A percentile compares a stretch with the other conserved stretches of the same genome.
These are phyloP conservation scores for Pilophorus perplexus DNA, from an alignment of 2,888 invertebrate species.

Conservation along the genomic window DNA sequence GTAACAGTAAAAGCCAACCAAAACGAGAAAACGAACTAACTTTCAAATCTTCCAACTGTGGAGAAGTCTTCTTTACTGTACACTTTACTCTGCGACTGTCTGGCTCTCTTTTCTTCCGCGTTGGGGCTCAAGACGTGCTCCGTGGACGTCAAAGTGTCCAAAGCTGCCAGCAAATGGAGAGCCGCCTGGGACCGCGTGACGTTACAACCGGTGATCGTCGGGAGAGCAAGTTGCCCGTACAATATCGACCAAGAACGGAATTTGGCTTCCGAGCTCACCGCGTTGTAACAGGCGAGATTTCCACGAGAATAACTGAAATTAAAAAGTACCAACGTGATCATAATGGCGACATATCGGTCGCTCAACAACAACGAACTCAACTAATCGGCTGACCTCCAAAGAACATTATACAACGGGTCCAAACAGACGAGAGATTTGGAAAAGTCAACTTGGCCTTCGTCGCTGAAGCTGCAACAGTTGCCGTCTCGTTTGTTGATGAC, in stretches of 20 bases:
- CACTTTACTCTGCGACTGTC: constrained; percentile 58
- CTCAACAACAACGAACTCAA: no score
- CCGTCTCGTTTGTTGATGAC: constrained; percentile 88
- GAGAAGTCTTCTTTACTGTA: constrained; percentile 77
- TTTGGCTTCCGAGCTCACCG: constrained; percentile 72
- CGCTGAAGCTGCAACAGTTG: constrained; percentile 78
- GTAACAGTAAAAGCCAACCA: background rate
- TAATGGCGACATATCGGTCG: no score
- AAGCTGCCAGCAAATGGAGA: constrained; percentile 80
- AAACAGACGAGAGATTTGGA: constrained; percentile 71
- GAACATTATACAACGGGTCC: constrained; percentile 87
- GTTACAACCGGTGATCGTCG: constrained; percentile 65
- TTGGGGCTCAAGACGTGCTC: constrained; percentile 62
- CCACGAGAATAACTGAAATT: constrained; percentile 33
- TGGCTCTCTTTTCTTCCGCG: constrained; percentile 58
- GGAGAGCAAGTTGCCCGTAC: constrained; percentile 69
- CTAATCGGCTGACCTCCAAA: constrained; percentile 92
- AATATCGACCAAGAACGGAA: constrained; percentile 44
- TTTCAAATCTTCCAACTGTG: constrained; percentile 85
- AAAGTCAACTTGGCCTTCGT: constrained; percentile 80
- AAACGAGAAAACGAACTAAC: constrained; percentile 53
- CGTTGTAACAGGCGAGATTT: constrained; percentile 72
- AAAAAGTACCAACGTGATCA: background rate
- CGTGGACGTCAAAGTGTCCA: constrained; percentile 83
- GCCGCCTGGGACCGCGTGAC: constrained; percentile 86